Percentiles rank a stretch among this genome's conserved stretches.
These are phyloP conservation scores for Actenoides lindsayi DNA, from an alignment of 2,113 vertebrate species.

Conservation along the genomic window DNA sequence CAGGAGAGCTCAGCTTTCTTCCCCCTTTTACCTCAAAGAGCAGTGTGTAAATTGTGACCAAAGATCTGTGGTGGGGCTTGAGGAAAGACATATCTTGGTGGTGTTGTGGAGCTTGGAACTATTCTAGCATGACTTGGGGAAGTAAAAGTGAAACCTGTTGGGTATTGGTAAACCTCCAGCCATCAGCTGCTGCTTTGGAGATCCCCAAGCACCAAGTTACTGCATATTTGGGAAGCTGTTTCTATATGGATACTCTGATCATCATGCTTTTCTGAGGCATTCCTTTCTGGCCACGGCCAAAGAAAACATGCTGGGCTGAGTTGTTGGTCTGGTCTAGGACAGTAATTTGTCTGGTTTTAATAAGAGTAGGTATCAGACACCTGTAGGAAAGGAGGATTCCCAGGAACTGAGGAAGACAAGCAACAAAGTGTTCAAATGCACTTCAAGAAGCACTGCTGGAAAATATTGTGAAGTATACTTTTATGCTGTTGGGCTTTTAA, in stretches of 20 bases:
- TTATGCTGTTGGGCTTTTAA: not conserved
- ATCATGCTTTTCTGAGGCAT: accelerated
- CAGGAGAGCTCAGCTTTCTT: not conserved
- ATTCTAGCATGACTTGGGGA: not conserved
- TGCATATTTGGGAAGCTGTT: not conserved
- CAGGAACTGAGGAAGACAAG: not conserved
- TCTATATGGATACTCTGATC: accelerated
- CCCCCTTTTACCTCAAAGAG: not conserved
- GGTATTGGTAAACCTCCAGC: not conserved
- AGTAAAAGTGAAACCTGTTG: not conserved
- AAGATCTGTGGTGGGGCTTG: not conserved
- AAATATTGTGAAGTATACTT: not conserved
- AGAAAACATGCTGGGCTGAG: not conserved
- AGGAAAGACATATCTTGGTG: not conserved
- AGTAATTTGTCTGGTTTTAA: not conserved
- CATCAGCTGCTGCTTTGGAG: not conserved
- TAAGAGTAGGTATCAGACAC: not conserved
- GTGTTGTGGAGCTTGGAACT: not conserved
- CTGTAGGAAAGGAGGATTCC: not conserved
- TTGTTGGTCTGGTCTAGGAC: not conserved
- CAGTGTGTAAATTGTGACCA: not conserved
- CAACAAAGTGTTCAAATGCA: not conserved
- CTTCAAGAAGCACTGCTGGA: not conserved
- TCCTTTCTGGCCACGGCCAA: not conserved
- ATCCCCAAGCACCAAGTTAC: not conserved